phyloP scores from a whole-genome alignment of 2,113 vertebrate species.

The Crotalus viridis region DNA sequence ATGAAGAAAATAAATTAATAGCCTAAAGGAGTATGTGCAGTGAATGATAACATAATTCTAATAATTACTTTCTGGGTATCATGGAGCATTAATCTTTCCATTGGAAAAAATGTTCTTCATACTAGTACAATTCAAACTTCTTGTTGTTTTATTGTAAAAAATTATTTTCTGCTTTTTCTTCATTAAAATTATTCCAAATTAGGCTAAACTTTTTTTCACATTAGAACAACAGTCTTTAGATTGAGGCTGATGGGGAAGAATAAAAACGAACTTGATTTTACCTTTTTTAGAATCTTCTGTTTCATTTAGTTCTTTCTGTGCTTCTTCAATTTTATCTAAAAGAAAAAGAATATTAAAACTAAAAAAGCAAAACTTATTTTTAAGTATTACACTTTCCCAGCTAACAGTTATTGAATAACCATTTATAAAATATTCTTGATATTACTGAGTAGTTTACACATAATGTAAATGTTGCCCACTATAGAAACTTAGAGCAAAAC shows the following conservation, averaged over 20 bases:
- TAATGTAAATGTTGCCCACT: not conserved
- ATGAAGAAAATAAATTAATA: not conserved
- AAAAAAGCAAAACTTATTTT: not conserved
- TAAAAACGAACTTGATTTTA: constrained; percentile 56
- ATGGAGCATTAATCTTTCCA: not conserved
- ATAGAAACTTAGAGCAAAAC: not conserved
- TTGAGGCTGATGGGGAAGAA: not conserved
- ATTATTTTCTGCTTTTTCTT: not conserved
- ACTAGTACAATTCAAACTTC: not conserved
- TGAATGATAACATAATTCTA: not conserved
- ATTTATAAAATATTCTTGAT: not conserved
- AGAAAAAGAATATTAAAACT: constrained; percentile 45
- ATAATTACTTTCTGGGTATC: not conserved
- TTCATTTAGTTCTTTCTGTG: constrained; percentile 95
- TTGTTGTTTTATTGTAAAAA: not conserved
- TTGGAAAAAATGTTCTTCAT: not conserved
- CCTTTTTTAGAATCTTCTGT: constrained; percentile 89
- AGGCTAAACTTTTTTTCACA: not conserved
- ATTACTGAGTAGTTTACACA: not conserved
- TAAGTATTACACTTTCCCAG: not conserved
- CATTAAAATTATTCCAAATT: not conserved
- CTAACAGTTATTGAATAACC: not conserved
- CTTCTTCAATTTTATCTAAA: constrained; percentile 99
- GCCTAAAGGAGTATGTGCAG: not conserved
- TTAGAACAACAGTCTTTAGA: not conserved